phyloP scores from a whole-genome alignment of 2,113 vertebrate species.

The Oncorhynchus gorbuscha region DNA sequence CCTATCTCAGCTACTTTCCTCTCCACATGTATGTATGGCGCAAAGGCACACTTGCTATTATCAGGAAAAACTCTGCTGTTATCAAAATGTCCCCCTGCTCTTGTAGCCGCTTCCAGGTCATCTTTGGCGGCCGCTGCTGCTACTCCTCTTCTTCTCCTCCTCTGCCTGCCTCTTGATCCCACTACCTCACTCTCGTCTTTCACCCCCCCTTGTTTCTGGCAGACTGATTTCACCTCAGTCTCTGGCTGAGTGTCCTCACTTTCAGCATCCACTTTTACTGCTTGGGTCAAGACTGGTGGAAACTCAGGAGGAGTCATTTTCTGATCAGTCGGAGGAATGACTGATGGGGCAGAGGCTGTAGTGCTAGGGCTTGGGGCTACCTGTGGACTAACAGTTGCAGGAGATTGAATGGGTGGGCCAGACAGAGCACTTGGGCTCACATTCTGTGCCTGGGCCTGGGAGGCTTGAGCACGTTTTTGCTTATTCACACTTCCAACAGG shows the following conservation, averaged over 20 bases:
- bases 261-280: constrained; percentile 67
- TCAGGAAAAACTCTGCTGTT: constrained; percentile 52
- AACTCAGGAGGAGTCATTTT: constrained; percentile 51
- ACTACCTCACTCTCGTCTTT: constrained; percentile 71
- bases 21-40: constrained; percentile 95
- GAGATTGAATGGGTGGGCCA: constrained; percentile 34
- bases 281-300: constrained; percentile 62
- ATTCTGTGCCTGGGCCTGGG: constrained; percentile 50
- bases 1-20: constrained; percentile 89
- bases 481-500: constrained; percentile 98
- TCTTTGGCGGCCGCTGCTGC: constrained; percentile 53
- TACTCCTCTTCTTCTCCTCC: constrained; percentile 64
- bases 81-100: constrained; percentile 33
- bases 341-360: constrained; percentile 21
- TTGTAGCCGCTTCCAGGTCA: constrained; percentile 56
- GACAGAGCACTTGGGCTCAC: constrained; percentile 24
- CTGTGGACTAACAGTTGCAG: constrained; percentile 31
- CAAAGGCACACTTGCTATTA: constrained; percentile 75
- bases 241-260: constrained; percentile 73
- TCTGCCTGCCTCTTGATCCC: constrained; percentile 64
- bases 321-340: constrained; percentile 35
- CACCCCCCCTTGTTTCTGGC: constrained; percentile 78
- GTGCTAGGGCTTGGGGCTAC: constrained; percentile 25
- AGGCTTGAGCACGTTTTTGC: constrained; percentile 80
- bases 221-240: constrained; percentile 70